Conservation (phyloP, 92 coral and sea anemone species). For the Paragorgia papillata region DNA sequence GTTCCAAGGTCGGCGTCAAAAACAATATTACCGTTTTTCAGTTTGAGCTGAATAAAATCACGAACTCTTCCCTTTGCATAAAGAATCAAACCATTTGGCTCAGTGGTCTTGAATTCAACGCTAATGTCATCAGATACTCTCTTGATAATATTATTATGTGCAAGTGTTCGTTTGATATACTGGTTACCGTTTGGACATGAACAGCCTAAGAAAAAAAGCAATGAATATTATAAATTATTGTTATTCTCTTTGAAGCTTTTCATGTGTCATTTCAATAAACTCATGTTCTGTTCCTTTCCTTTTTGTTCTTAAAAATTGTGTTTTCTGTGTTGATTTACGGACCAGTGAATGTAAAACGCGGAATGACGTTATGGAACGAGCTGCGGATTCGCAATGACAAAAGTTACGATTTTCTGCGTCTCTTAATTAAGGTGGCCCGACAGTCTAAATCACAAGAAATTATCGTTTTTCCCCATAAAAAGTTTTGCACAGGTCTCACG, state of each 20-base stretch:
- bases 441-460: no score
- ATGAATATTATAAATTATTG: neutral
- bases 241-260: neutral
- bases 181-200: slow-evolving; percentile 67
- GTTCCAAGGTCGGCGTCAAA: slow-evolving; percentile 85
- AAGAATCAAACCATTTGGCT: slow-evolving; percentile 68
- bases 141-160: slow-evolving; percentile 58
- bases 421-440: no score
- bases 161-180: slow-evolving; percentile 59
- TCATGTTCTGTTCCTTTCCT: neutral
- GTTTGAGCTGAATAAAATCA: slow-evolving; percentile 75
- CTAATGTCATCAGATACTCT: slow-evolving; percentile 64
- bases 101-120: slow-evolving; percentile 70
- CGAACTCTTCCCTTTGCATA: slow-evolving; percentile 70
- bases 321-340: no score
- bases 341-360: no score
- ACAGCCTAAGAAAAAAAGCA: slow-evolving; percentile 64
- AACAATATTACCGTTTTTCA: slow-evolving; percentile 68
- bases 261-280: neutral
- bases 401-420: no score
- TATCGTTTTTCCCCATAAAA: no score
- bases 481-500: no score
- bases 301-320: no score
- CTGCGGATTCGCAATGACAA: no score
- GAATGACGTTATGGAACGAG: no score